A percentile compares a stretch with the other conserved stretches of the same genome.
phyloP scores from a whole-genome alignment of 1,140 invertebrate genomes.

The Sminthurides bifidus region DNA sequence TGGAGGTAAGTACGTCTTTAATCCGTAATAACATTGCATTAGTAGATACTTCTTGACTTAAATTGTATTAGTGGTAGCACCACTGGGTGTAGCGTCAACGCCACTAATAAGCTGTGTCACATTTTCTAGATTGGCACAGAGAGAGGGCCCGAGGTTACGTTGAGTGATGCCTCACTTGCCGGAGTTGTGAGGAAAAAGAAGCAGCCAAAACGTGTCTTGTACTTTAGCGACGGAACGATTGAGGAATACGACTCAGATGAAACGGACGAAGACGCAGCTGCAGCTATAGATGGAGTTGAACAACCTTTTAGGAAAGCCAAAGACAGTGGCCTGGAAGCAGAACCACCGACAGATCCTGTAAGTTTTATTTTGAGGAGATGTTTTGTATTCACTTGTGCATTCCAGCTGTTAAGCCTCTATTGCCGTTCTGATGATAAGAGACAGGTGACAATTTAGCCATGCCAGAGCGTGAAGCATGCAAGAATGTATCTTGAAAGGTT shows the following conservation, averaged over 20 bases:
- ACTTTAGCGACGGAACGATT: slow-evolving; percentile 29
- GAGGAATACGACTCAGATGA: slow-evolving; percentile 26
- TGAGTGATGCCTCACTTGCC: neutral
- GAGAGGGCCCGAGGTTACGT: neutral
- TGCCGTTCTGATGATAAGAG: too few species aligned
- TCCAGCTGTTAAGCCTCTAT: too few species aligned
- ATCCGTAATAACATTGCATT: too few species aligned
- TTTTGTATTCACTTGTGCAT: neutral
- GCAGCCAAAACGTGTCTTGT: slow-evolving; percentile 19
- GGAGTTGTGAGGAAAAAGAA: slow-evolving; percentile 5
- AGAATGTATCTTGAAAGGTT: neutral
- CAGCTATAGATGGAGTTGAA: neutral
- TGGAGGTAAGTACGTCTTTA: too few species aligned
- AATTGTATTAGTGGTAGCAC: too few species aligned
- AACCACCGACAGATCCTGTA: slow-evolving; percentile 17
- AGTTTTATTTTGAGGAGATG: neutral
- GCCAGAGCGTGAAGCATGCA: neutral
- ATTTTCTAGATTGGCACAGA: neutral
- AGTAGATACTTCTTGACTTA: too few species aligned
- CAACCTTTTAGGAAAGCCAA: slow-evolving; percentile 3
- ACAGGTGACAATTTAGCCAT: too few species aligned
- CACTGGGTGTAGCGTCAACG: too few species aligned
- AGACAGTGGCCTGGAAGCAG: neutral
- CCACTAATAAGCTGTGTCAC: neutral
- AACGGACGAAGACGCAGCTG: neutral